phyloP scores from a whole-genome alignment of 2,888 invertebrate species.

The Nysson spinosus region DNA sequence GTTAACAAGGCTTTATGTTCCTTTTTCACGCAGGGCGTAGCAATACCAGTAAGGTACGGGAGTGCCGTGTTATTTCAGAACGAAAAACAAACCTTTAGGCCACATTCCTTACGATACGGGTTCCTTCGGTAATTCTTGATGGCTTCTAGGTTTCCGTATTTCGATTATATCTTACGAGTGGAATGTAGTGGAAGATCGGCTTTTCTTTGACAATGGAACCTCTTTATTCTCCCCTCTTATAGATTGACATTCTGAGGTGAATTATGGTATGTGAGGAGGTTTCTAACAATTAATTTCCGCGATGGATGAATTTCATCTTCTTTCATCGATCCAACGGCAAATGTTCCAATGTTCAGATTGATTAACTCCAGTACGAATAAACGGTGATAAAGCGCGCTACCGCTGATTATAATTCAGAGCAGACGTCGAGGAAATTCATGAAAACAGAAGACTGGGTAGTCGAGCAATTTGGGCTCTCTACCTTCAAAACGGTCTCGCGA shows the following conservation, averaged over 20 bases:
- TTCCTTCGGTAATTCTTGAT: slow-evolving; percentile 48
- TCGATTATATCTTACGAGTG: slow-evolving; percentile 42
- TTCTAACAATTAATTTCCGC: too few species aligned
- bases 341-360: slow-evolving; percentile 35
- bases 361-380: slow-evolving; percentile 49
- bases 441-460: slow-evolving; percentile 50
- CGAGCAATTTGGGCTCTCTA: slow-evolving; percentile 55
- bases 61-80: slow-evolving; percentile 60
- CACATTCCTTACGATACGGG: slow-evolving; percentile 43
- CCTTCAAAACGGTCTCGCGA: slow-evolving; percentile 59
- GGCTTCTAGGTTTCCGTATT: slow-evolving; percentile 40
- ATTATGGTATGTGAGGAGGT: not conserved
- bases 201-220: slow-evolving; percentile 13
- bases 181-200: slow-evolving; percentile 4
- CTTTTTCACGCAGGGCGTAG: slow-evolving; percentile 8
- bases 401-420: slow-evolving; percentile 59
- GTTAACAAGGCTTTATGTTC: slow-evolving; percentile 9
- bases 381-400: slow-evolving; percentile 50
- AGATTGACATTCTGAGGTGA: too few species aligned
- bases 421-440: slow-evolving; percentile 56
- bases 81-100: slow-evolving; percentile 38
- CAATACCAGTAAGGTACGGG: slow-evolving; percentile 14
- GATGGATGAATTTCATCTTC: slow-evolving; percentile 34
- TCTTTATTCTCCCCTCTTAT: not conserved
- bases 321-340: slow-evolving; percentile 44